A percentile compares a stretch with the other conserved stretches of the same genome.
Conservation (phyloP, 2,113 vertebrate genomes). For the Struthio camelus region DNA sequence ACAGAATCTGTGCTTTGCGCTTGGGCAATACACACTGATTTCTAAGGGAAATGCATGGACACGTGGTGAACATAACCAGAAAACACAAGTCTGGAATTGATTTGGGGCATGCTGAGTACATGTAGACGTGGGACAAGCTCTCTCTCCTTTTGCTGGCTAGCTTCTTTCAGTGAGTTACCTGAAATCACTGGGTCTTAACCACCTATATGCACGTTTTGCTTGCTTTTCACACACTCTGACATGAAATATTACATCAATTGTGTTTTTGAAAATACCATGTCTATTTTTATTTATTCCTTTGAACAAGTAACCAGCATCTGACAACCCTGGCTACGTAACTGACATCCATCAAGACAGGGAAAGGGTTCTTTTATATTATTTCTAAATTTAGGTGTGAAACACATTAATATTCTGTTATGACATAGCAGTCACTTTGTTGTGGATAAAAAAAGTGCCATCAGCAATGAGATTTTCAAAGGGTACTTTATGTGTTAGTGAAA, state of each 20-base stretch:
- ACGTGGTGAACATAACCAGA: background rate
- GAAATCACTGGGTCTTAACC: background rate
- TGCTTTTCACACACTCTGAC: background rate
- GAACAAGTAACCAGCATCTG: background rate
- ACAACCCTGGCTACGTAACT: background rate
- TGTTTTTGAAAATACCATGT: background rate
- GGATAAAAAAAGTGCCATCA: constrained; percentile 38
- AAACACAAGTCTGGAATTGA: background rate
- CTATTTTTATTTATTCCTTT: background rate
- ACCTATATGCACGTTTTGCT: background rate
- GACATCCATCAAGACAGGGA: background rate
- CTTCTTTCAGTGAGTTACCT: background rate
- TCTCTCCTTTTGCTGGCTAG: background rate
- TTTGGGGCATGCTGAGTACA: background rate
- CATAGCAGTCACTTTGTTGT: constrained; percentile 38
- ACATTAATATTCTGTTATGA: constrained; percentile 41
- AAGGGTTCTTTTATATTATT: constrained; percentile 14
- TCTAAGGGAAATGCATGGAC: background rate
- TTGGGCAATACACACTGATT: background rate
- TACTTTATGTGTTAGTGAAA: constrained; percentile 10
- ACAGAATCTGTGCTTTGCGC: background rate
- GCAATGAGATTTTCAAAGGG: constrained; percentile 29
- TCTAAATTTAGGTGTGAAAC: constrained; percentile 52
- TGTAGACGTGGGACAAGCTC: background rate
- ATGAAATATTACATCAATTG: background rate